Base-by-base conservation (phyloP, 2,888 invertebrate species). In the Stenoptilia bipunctidactyla region DNA sequence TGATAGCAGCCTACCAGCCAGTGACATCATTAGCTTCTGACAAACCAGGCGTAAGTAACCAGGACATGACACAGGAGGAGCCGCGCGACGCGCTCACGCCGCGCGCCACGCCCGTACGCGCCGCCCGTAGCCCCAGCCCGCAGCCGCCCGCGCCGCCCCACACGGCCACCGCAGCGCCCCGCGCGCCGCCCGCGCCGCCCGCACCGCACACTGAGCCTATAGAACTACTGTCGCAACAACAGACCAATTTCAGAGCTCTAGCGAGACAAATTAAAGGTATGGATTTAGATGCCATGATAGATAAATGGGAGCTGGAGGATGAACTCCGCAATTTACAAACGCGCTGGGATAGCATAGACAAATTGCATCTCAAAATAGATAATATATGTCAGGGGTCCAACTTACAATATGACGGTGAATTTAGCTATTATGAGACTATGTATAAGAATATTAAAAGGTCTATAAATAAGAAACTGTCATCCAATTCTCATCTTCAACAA, bases 301-400 rank as follows among this genome's bases (percentile, higher is more conserved):
- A 42, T 3, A 45, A 45, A 34, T 43, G 47, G 47, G 43, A 48
- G 13, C 5, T 45, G 4, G 47, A 48, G 13, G 45, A 45, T 38
- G 40, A 44, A 15, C 27, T 45, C 15, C 38, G 36, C 4, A 36
- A 13, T 15, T 9, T 39, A 2, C 25, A 39, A 15, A n/a, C 33
- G 8, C 33, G 37, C 2, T 42, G 42, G 42, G 30, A 37, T 14
- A 27, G 2, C 4, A 37, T 42, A 15, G 42, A 42, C 27, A 15
- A 20, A 3, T n/a, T 42, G 27, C 39, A 42, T 15, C 15, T 33
- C 5, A 5, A 42, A 34, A 42, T 42, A 6, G 42, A 42, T 14
- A 39, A 15, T 15, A 27, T 35, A 12, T 20, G 36, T 2, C 27
- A 33, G 15, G 37, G 27, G 2, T 10, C 13, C 5, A 20, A 37